phyloP scores from a whole-genome alignment of 1,140 invertebrate genomes.

The Penaeus japonicus region DNA sequence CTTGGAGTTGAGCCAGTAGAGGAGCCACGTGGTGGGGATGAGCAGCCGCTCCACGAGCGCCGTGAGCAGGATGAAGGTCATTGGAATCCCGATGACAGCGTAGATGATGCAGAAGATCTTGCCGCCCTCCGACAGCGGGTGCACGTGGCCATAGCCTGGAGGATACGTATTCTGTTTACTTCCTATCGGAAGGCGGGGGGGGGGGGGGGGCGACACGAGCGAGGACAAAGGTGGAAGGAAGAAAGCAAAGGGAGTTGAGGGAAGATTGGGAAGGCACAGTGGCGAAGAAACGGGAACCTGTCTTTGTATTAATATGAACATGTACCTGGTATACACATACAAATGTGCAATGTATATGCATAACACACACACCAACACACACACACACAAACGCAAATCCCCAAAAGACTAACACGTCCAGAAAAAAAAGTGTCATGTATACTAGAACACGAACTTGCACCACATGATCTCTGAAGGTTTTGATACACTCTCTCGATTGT shows the following conservation, averaged over 20 bases:
- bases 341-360: neutral
- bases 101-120: slow-evolving; percentile 88
- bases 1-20: slow-evolving; percentile 71
- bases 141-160: slow-evolving; percentile 85
- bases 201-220: neutral
- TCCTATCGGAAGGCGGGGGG: neutral
- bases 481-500: too few species aligned
- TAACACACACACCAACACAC: neutral
- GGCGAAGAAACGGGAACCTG: neutral
- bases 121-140: slow-evolving; percentile 80
- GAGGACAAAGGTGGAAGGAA: neutral
- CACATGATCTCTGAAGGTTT: too few species aligned
- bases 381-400: neutral
- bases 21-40: slow-evolving; percentile 71
- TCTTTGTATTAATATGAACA: neutral
- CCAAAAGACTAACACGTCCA: too few species aligned
- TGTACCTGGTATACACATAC: neutral
- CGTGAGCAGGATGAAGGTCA: slow-evolving; percentile 80
- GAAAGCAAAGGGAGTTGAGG: too few species aligned
- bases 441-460: too few species aligned
- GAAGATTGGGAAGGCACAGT: neutral
- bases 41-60: slow-evolving; percentile 83
- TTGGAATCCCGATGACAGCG: slow-evolving; percentile 81
- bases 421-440: too few species aligned
- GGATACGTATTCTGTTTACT: neutral